Base-by-base conservation (phyloP, 2,888 invertebrate genomes). In the Melitaea athalia region DNA sequence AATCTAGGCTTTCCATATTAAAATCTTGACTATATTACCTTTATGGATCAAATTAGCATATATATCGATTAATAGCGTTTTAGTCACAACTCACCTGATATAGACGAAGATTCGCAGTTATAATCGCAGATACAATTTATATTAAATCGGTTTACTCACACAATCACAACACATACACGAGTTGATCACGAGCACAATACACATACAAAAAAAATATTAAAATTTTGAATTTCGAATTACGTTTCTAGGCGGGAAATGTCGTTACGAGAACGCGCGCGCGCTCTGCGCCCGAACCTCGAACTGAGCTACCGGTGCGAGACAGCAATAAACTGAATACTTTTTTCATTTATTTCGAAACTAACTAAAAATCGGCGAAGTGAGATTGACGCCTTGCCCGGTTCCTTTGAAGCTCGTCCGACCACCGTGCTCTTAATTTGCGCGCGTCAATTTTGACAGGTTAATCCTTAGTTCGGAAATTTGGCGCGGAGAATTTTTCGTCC, bases 291-390 rank as follows among this genome's bases (percentile, higher is more conserved):
- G 79, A 81, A 86, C 77, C 85, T 85, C 84, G 82, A 82, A 92
- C 91, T 91, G 91, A 89, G 87, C 88, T 79, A 81, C 84, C 79
- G 81, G 76, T 76, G 81, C 81, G 82, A 83, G 83, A 84, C 85
- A 82, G 81, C 86, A 83, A 85, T 87, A 86, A 87, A 84, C 69
- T 64, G 74, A 72, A 69, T 76, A 82, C 80, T 83, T 81, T 86
- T 87, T 80, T 83, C 76, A 80, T 81, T 86, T 87, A 85, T 85
- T 88, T 87, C 86, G 82, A 86, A 83, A 85, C 86, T 86, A 85
- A 85, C 82, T 81, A 79, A 83, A 90, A 91, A 88, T 88, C 83
- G 77, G 83, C 85, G 82, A 75, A 73, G 73, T 72, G 70, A 85
- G 83, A 85, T 85, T 84, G 85, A 86, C 86, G 85, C 77, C 74